These are phyloP conservation scores for Punctoribates punctum DNA, from an alignment of 2,888 invertebrate genomes.

Conservation along the genomic window DNA sequence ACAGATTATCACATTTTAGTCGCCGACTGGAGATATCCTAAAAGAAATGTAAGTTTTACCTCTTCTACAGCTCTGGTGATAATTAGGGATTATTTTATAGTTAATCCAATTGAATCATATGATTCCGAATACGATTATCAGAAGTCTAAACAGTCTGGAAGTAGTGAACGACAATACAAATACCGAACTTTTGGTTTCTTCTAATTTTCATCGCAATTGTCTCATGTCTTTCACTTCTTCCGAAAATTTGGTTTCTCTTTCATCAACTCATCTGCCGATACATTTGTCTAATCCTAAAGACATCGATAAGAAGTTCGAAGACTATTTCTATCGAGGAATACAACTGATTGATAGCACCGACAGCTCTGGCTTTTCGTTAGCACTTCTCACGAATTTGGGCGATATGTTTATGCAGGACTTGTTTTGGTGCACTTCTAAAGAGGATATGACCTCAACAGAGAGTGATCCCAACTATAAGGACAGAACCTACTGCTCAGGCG, in stretches of 20 bases:
- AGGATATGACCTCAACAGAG: not conserved
- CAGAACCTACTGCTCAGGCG: not conserved
- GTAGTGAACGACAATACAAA: not conserved
- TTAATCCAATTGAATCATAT: conserved; percentile 24
- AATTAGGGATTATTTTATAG: not conserved
- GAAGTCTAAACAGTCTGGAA: not conserved
- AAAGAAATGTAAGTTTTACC: not conserved
- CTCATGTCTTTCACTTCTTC: not conserved
- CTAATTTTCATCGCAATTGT: conserved; percentile 10
- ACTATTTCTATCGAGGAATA: conserved; percentile 3
- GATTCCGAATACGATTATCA: not conserved
- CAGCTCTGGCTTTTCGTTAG: not conserved
- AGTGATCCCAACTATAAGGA: not conserved
- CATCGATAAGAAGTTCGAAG: not conserved
- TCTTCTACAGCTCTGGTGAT: not conserved
- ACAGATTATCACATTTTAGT: conserved; percentile 15
- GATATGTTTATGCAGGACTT: conserved; percentile 29
- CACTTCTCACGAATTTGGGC: not conserved
- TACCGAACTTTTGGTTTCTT: conserved; percentile 5
- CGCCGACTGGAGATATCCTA: conserved; percentile 11
- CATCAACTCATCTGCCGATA: conserved; percentile 6
- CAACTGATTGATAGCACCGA: not conserved
- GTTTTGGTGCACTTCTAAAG: not conserved
- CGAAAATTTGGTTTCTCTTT: not conserved
- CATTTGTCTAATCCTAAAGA: conserved; percentile 29